phyloP scores from a whole-genome alignment of 2,797 vertebrate genomes.

The Molossus alvarezi region DNA sequence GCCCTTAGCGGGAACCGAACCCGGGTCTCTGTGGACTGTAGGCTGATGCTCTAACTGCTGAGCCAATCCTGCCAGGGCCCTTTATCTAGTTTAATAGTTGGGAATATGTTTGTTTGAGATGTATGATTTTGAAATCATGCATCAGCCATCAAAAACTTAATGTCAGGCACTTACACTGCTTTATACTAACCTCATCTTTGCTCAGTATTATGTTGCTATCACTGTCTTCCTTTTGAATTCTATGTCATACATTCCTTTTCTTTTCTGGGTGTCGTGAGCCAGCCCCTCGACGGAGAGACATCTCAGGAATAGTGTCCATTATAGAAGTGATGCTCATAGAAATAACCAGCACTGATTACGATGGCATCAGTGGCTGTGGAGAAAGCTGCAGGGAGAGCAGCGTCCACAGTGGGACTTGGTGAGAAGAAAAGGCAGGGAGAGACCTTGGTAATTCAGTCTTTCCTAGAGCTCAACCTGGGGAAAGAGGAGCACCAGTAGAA shows the following conservation, averaged over 20 bases:
- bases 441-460: neutral
- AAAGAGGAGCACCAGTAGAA: neutral
- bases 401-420: slow-evolving; percentile 9
- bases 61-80: neutral
- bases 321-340: fast-evolving
- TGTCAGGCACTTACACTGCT: neutral
- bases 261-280: neutral
- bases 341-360: fast-evolving
- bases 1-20: too few species aligned
- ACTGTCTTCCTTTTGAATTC: slow-evolving; percentile 3
- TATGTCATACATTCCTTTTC: neutral
- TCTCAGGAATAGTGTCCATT: neutral
- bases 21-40: too few species aligned
- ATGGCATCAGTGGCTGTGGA: slow-evolving; percentile 17
- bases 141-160: neutral
- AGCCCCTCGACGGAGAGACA: neutral
- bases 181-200: neutral
- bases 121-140: neutral
- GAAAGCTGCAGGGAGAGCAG: slow-evolving; percentile 48
- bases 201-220: neutral
- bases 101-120: neutral
- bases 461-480: neutral
- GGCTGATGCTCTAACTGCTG: too few species aligned
- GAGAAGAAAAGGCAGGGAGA: neutral
- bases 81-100: neutral